Percentiles rank a stretch among this genome's conserved stretches.
These are phyloP conservation scores for Onychorhynchus coronatus DNA, from an alignment of 2,113 vertebrate species.

Conservation along the genomic window DNA sequence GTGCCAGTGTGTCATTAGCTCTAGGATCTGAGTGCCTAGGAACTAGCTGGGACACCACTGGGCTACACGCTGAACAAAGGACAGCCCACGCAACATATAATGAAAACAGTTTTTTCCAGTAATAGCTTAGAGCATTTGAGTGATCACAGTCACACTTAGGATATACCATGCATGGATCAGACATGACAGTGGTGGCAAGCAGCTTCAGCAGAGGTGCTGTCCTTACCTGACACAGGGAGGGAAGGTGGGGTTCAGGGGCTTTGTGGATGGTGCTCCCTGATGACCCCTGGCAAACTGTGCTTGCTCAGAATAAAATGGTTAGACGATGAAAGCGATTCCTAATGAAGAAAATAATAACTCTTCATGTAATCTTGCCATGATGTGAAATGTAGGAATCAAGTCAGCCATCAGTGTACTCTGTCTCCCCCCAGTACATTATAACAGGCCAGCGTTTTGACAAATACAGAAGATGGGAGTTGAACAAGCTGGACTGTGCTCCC, in stretches of 20 bases:
- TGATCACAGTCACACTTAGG: neutral
- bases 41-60: neutral
- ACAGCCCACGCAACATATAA: neutral
- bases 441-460: neutral
- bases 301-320: neutral
- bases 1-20: neutral
- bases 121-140: neutral
- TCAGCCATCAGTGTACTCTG: rapidly evolving
- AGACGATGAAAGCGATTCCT: neutral
- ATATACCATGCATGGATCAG: neutral
- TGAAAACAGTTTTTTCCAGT: neutral
- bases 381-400: neutral
- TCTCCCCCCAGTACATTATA: neutral
- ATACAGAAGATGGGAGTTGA: neutral
- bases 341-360: neutral
- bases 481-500: neutral
- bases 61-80: neutral
- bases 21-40: neutral
- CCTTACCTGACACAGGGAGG: neutral
- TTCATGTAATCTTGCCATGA: neutral
- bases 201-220: neutral
- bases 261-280: neutral
- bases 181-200: neutral
- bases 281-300: neutral
- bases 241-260: neutral